Evolutionary conservation across 2,113 vertebrate species (phyloP), one percentile per base, ranked within the genome.

Genomic region (Casuarius casuarius): DNA sequence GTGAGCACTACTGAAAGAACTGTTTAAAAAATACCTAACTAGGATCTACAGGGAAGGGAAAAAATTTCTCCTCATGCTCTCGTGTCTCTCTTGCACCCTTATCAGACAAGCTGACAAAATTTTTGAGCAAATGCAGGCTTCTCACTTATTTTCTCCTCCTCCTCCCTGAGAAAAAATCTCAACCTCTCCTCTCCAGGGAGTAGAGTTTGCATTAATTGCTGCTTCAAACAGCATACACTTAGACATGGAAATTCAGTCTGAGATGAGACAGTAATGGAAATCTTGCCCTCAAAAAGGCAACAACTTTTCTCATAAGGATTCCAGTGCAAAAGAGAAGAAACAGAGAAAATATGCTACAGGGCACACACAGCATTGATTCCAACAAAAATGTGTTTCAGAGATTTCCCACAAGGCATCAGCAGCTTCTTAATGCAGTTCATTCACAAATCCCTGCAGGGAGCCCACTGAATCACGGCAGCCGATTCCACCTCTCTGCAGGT

Each of bases 221-320:
- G 68, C 91, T 96, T 97, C 97, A 97, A 97, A 96, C 79, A 95
- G 92, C 85, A 93, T 96, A 48, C 21, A 75, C 63, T 93, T 92
- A 91, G 87, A 85, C 59, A 95, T 95, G 95, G 91, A 96, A 97
- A 97, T 97, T 82, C 78, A 77, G 67, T 8, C 91, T 63, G 84
- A 96, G 87, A 88, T 82, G 91, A 97, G 73, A 78, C 49, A 68
- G 77, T 18, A 94, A 92, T 74, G 59, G 94, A 95, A 95, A 94
- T 96, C 75, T 77, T 95, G 74, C 56, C 89, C 84, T 73, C 81
- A 5, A n/a, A 72, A 96, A 90, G 51, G 63, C 91, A 95, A 83
- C 59, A 73, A 49, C 72, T 92, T 80, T 72, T 83, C 84, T 94
- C 92, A 61, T 83, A 92, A 97, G 75, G 72, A 95, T 97, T 95